Evolutionary conservation across 2,797 vertebrate genomes (phyloP).

Genomic region (Anas bernieri): DNA sequence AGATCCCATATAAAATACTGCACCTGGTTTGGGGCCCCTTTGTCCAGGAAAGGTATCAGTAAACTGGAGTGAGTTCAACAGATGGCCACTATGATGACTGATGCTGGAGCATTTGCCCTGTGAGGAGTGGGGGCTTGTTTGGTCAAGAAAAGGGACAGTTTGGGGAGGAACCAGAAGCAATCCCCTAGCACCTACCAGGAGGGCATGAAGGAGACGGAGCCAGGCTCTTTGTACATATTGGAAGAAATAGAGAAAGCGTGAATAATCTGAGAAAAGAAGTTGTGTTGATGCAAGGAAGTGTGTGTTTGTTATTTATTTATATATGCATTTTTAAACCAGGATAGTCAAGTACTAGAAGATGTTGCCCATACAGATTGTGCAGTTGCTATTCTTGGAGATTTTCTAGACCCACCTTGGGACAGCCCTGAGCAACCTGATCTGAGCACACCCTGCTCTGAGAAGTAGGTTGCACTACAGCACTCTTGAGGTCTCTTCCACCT

Average conservation of each 20-base stretch:
- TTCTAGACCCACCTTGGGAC: background rate
- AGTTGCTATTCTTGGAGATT: background rate
- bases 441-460: background rate
- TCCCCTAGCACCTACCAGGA: background rate
- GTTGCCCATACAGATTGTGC: background rate
- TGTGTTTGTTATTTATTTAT: background rate
- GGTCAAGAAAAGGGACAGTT: background rate
- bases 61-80: background rate
- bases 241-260: background rate
- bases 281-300: background rate
- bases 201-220: background rate
- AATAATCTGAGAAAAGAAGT: background rate
- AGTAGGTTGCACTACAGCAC: background rate
- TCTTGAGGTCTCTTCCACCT: background rate
- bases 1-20: background rate
- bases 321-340: no score
- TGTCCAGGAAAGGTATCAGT: background rate
- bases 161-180: background rate
- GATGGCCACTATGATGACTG: rapidly evolving
- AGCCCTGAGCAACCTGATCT: background rate
- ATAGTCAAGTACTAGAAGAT: background rate
- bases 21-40: background rate
- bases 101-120: background rate
- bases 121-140: background rate
- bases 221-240: background rate